Conservation (phyloP, 2,113 vertebrate species). For the Tretioscincus oriximinensis region DNA sequence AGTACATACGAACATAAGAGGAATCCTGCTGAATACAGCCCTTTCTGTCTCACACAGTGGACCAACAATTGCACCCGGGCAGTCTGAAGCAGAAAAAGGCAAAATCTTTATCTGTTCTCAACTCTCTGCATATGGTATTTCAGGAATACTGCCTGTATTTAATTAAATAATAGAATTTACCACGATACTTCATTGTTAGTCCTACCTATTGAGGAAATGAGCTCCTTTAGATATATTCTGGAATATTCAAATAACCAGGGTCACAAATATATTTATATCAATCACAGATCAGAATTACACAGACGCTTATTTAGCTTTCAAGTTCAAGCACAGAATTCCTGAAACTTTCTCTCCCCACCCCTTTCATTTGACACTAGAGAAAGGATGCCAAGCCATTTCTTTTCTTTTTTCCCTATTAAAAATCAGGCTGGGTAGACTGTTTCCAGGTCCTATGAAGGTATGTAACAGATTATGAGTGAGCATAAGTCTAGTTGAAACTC, state of each 20-base stretch:
- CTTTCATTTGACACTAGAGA: not conserved
- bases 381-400: not conserved
- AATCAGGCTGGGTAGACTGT: not conserved
- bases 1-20: not conserved
- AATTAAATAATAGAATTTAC: too few species aligned
- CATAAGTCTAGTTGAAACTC: slow-evolving; percentile 12
- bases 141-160: too few species aligned
- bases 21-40: too few species aligned
- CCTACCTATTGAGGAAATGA: too few species aligned
- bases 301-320: too few species aligned
- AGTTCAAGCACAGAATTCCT: not conserved
- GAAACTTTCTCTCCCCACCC: not conserved
- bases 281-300: not conserved
- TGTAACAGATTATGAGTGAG: slow-evolving; percentile 18
- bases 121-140: too few species aligned
- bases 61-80: too few species aligned
- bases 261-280: too few species aligned
- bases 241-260: not conserved
- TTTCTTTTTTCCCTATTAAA: not conserved
- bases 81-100: too few species aligned
- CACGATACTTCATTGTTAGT: too few species aligned
- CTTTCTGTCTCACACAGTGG: too few species aligned
- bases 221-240: not conserved
- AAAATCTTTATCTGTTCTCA: too few species aligned
- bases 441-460: slow-evolving; percentile 13